These are phyloP conservation scores for Branchinecta lindahli DNA, from an alignment of 1,140 invertebrate species.

Conservation along the genomic window DNA sequence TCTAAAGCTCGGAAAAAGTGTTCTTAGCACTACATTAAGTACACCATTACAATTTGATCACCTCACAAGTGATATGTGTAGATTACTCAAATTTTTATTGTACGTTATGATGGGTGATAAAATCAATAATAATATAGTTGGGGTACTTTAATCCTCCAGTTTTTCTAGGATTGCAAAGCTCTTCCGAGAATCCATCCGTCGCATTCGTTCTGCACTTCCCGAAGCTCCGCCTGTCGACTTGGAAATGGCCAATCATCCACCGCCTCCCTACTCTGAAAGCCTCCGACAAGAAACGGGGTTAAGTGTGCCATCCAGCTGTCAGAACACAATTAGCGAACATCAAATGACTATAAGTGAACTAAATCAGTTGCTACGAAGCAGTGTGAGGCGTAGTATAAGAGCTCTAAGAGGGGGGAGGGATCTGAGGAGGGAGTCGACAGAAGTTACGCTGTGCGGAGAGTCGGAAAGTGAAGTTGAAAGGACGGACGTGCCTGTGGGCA, in stretches of 20 bases:
- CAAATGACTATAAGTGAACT: not conserved
- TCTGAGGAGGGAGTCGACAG: too few relatives aligned
- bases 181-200: conserved; percentile 55
- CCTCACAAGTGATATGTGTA: too few relatives aligned
- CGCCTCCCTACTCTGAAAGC: not conserved
- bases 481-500: too few relatives aligned
- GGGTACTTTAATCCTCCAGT: too few relatives aligned
- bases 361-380: not conserved
- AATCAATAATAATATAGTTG: too few relatives aligned
- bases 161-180: conserved; percentile 51
- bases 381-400: not conserved
- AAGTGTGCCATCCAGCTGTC: not conserved
- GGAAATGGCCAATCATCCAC: not conserved
- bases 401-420: not conserved
- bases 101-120: too few relatives aligned
- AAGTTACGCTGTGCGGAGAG: too few relatives aligned
- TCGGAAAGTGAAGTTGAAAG: too few relatives aligned
- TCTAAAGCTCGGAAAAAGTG: too few relatives aligned
- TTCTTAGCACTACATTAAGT: too few relatives aligned
- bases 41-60: too few relatives aligned
- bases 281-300: not conserved
- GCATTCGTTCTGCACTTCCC: conserved; percentile 34
- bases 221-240: not conserved
- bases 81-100: too few relatives aligned
- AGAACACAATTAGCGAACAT: not conserved